Evolutionary conservation across 2,113 vertebrate genomes (phyloP), one percentile per base, ranked within the genome.

Genomic region (Mormyrus iriodes): DNA sequence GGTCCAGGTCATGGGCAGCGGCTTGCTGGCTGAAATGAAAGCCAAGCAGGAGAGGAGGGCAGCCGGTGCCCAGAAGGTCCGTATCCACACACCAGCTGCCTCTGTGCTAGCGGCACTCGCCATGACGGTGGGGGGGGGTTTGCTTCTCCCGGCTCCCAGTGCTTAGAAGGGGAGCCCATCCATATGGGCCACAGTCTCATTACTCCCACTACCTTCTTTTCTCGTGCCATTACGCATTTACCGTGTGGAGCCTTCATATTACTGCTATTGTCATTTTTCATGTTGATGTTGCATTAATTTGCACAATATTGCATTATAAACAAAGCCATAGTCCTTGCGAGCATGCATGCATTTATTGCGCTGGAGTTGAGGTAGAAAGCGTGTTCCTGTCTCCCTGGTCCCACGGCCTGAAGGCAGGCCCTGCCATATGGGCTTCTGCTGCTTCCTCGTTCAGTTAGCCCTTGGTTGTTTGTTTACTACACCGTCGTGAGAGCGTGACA

Each of bases 41-140:
- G 98, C 98, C 92, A 99, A 99, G 93, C 98, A 99, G 84, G 98
- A 98, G 93, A 97, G 94, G 91, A 97, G 98, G 94, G 97, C 97
- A 0, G 94, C 96, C 0, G 93, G 91, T 17, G 94, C 94, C 2
- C 95, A 97, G 89, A 98, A 99, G 97, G 98, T 99, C 89, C 94
- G 93, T 88, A 73, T 27, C 27, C 52, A 39, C 53, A 42, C 76
- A 17, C 69, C 51, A 61, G 79, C 88, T 85, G 88, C n/a, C 88
- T 88, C 24, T 15, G 69, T 8, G 10, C 73, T 88, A 13, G 46
- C 76, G 31, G 53, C 52, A n/a, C 15, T 46, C 39, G 19, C 76
- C 10, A 4, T 85, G 52, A 21, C 39, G 35, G 31, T 58, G 44
- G 61, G 55, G 89, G 48, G 88, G 31, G n/a, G 31, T 82, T 87